Percentiles rank a stretch among this genome's conserved stretches.
Evolutionary conservation across 2,113 vertebrate species (phyloP).

Genomic region (Pardalotus punctatus): DNA sequence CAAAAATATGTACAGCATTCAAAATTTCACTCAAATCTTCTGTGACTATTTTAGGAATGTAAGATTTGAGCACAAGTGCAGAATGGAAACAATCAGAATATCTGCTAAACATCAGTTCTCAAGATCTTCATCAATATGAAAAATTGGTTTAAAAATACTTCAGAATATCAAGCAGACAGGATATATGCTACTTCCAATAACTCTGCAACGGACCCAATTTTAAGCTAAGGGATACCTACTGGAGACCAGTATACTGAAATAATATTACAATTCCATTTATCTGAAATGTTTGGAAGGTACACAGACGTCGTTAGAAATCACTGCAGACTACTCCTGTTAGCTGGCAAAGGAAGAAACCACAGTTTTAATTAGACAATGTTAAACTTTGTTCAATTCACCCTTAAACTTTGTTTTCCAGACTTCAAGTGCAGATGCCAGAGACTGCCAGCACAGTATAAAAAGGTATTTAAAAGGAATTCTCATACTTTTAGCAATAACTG

Average conservation of each 20-base stretch:
- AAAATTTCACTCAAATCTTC: background rate
- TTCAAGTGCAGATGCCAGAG: background rate
- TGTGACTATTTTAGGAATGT: background rate
- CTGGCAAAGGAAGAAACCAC: background rate
- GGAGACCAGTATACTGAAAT: background rate
- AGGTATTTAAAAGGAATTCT: background rate
- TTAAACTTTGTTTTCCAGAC: background rate
- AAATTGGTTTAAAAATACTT: background rate
- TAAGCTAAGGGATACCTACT: background rate
- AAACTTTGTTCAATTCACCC: background rate
- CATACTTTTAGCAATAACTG: background rate
- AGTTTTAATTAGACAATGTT: background rate
- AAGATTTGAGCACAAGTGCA: background rate
- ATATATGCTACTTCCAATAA: background rate
- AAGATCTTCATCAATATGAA: background rate
- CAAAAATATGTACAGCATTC: background rate
- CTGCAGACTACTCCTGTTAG: background rate
- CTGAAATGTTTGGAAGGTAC: background rate
- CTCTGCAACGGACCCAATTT: background rate
- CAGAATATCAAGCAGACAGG: background rate
- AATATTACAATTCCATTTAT: background rate
- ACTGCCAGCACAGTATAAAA: background rate
- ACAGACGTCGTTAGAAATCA: background rate
- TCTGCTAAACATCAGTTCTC: background rate
- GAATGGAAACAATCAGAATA: background rate